phyloP scores from a whole-genome alignment of 1,140 invertebrate species.

The Pteromalus puparum region DNA sequence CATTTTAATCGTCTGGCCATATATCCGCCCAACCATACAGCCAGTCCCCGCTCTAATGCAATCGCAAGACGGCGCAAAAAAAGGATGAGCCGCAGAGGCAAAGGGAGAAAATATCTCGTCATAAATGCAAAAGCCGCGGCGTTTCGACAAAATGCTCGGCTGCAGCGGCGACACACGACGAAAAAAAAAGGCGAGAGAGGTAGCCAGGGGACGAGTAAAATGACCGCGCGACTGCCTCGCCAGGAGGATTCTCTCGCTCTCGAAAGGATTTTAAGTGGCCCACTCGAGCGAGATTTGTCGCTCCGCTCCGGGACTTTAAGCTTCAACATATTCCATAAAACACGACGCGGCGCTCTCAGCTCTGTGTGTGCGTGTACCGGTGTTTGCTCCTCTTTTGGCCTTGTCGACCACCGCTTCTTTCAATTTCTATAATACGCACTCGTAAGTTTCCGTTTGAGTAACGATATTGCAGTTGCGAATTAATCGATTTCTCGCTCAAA shows the following conservation, averaged over 20 bases:
- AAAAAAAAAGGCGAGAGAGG: neutral
- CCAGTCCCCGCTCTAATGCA: neutral
- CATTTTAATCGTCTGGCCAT: neutral
- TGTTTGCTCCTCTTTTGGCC: neutral
- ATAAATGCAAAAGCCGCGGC: conserved; percentile 24
- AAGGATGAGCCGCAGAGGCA: neutral
- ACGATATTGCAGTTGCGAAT: neutral
- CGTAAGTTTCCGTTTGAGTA: neutral
- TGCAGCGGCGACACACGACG: neutral
- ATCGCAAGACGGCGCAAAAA: conserved; percentile 1
- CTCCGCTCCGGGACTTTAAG: conserved; percentile 1
- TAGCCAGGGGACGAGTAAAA: conserved; percentile 5
- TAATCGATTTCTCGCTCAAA: neutral
- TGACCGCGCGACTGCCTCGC: conserved; percentile 15
- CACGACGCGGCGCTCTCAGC: neutral
- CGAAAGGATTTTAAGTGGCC: conserved; percentile 48
- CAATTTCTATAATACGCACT: neutral
- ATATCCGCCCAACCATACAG: neutral
- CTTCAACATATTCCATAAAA: conserved; percentile 40
- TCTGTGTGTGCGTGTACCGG: neutral
- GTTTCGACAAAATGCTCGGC: conserved; percentile 12
- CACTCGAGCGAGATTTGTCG: conserved; percentile 47
- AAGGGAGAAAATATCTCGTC: conserved; percentile 19
- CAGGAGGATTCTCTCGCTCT: conserved; percentile 16
- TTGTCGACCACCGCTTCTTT: neutral